These are phyloP conservation scores for Microctenopoma stevenorrisi DNA, from an alignment of 2,797 vertebrate genomes.

Conservation along the genomic window DNA sequence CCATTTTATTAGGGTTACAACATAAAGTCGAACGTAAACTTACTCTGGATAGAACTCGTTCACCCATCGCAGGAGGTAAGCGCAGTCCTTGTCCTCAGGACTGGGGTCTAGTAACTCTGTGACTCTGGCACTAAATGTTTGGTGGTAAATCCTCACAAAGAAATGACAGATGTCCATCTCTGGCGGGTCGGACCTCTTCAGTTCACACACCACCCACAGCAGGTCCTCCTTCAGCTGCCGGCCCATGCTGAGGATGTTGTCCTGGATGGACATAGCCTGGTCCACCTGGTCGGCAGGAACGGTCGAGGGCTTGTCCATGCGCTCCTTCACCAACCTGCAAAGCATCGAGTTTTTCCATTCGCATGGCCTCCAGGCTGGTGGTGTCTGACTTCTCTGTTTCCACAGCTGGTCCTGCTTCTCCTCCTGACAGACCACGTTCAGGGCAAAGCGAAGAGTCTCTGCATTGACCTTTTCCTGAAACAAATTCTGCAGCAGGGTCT, in stretches of 20 bases:
- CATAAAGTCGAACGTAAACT: conserved; percentile 58
- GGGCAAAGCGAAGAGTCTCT: conserved; percentile 81
- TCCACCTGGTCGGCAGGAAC: background rate
- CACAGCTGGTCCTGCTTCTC: conserved; percentile 84
- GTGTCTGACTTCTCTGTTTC: background rate
- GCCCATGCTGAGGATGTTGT: conserved; percentile 80
- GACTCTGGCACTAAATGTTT: conserved; percentile 77
- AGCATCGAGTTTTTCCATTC: conserved; percentile 77
- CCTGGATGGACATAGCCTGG: conserved; percentile 73
- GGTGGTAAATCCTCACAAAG: conserved; percentile 87
- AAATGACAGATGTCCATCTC: conserved; percentile 85
- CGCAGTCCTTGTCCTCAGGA: conserved; percentile 82
- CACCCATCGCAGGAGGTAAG: conserved; percentile 87
- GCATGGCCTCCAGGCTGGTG: conserved; percentile 75
- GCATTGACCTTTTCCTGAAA: conserved; percentile 56
- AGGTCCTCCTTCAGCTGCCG: conserved; percentile 87
- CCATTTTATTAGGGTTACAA: no score
- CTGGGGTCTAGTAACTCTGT: conserved; percentile 76
- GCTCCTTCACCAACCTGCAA: conserved; percentile 68
- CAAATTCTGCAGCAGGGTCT: conserved; percentile 59
- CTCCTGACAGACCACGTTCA: conserved; percentile 83
- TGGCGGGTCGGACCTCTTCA: conserved; percentile 86
- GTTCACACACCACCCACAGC: conserved; percentile 75
- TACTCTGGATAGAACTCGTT: conserved; percentile 89
- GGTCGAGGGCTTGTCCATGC: conserved; percentile 68